Conservation (phyloP, 2,888 invertebrate genomes). For the Macaria liturata region DNA sequence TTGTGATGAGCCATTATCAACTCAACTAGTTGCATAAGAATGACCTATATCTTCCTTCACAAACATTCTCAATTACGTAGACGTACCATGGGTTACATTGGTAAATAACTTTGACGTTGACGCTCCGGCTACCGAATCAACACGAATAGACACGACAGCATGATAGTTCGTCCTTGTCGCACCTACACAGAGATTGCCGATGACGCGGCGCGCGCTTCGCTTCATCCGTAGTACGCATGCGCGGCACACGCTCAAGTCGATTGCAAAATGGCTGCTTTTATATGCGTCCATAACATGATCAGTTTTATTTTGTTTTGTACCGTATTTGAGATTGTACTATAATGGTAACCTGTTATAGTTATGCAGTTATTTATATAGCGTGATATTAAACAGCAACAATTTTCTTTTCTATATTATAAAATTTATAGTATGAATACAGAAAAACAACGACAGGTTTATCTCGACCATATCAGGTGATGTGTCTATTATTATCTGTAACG, state of each 20-base stretch:
- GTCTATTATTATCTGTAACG: slow-evolving; percentile 12
- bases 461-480: slow-evolving; percentile 16
- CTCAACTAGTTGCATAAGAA: slow-evolving; percentile 3
- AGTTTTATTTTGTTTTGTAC: slow-evolving; percentile 35
- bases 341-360: no score
- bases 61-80: slow-evolving; percentile 17
- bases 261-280: slow-evolving; percentile 63
- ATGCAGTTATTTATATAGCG: no score
- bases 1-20: background rate
- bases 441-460: slow-evolving; percentile 14
- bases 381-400: no score
- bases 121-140: slow-evolving; percentile 18
- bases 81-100: slow-evolving; percentile 10
- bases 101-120: slow-evolving; percentile 13
- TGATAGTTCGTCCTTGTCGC: slow-evolving; percentile 21
- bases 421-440: no score
- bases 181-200: slow-evolving; percentile 29
- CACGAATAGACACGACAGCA: slow-evolving; percentile 9
- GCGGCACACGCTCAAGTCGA: slow-evolving; percentile 42
- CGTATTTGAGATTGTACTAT: slow-evolving; percentile 15
- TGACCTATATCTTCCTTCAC: slow-evolving; percentile 15
- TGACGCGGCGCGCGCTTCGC: slow-evolving; percentile 42
- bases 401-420: no score
- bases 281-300: slow-evolving; percentile 39
- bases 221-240: slow-evolving; percentile 42